Percentiles rank a stretch among this genome's conserved stretches.
Evolutionary conservation across 2,113 vertebrate species (phyloP).

Genomic region (Arothron firmamentum): DNA sequence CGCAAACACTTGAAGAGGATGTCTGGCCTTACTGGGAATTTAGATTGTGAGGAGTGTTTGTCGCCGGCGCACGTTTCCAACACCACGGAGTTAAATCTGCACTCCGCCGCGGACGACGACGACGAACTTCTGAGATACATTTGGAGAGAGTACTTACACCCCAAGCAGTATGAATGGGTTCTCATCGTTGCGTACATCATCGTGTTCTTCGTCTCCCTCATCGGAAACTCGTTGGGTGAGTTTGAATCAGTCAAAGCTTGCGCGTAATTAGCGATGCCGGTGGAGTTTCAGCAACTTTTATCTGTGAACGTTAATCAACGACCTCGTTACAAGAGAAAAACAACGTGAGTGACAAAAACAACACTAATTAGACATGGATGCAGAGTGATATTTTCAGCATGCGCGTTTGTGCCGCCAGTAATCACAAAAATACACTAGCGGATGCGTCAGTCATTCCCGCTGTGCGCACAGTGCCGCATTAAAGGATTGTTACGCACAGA

Average conservation of each 20-base stretch:
- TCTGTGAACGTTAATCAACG: no score
- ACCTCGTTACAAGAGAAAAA: no score
- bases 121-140: conserved; percentile 93
- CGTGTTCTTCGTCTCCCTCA: conserved; percentile 89
- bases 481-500: no score
- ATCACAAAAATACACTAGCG: no score
- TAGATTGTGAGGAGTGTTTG: conserved; percentile 77
- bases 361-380: no score
- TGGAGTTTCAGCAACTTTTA: no score
- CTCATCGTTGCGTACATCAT: conserved; percentile 91
- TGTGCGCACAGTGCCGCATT: no score
- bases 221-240: conserved; percentile 94
- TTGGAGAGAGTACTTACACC: conserved; percentile 92
- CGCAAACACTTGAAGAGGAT: conserved; percentile 61
- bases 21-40: conserved; percentile 73
- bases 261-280: neutral
- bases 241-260: conserved; percentile 25
- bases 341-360: no score
- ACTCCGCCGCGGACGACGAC: conserved; percentile 79
- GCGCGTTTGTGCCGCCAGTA: no score
- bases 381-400: no score
- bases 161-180: conserved; percentile 95
- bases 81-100: conserved; percentile 67
- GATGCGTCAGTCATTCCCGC: no score
- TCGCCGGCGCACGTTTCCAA: conserved; percentile 70